A percentile compares a stretch with the other conserved stretches of the same genome.
Conservation (phyloP, 2,113 vertebrate species). For the Ia io region DNA sequence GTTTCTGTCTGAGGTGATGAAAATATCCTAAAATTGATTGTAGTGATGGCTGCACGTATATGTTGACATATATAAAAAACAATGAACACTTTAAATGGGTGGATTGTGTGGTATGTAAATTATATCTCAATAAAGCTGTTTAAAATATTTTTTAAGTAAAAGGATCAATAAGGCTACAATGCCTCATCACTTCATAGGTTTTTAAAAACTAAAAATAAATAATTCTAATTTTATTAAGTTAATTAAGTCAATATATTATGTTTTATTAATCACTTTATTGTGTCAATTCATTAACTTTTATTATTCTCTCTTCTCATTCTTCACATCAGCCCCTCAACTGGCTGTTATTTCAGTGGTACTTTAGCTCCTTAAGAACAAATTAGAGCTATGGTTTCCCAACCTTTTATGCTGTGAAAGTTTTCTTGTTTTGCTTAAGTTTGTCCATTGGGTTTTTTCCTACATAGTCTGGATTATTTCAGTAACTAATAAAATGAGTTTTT, state of each 20-base stretch:
- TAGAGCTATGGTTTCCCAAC: conserved; percentile 24
- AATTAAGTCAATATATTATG: neutral
- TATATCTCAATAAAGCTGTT: neutral
- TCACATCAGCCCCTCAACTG: neutral
- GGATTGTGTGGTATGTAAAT: neutral
- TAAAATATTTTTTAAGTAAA: neutral
- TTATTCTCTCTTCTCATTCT: neutral
- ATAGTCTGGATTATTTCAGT: neutral
- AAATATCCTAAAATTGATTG: neutral
- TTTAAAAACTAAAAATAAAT: neutral
- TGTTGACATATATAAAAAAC: neutral
- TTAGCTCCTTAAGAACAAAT: conserved; percentile 25
- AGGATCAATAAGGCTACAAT: neutral
- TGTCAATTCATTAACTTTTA: neutral
- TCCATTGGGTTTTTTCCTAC: neutral
- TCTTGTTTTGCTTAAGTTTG: neutral
- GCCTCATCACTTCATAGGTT: neutral
- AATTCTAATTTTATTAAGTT: neutral
- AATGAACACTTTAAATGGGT: neutral
- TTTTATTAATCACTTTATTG: neutral
- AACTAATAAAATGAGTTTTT: conserved; percentile 36
- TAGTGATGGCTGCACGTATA: neutral
- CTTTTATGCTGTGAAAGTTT: neutral
- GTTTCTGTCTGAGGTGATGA: neutral
- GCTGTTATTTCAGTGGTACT: neutral